These are phyloP conservation scores for Aphidoletes aphidimyza DNA, from an alignment of 2,888 invertebrate genomes.

Conservation along the genomic window DNA sequence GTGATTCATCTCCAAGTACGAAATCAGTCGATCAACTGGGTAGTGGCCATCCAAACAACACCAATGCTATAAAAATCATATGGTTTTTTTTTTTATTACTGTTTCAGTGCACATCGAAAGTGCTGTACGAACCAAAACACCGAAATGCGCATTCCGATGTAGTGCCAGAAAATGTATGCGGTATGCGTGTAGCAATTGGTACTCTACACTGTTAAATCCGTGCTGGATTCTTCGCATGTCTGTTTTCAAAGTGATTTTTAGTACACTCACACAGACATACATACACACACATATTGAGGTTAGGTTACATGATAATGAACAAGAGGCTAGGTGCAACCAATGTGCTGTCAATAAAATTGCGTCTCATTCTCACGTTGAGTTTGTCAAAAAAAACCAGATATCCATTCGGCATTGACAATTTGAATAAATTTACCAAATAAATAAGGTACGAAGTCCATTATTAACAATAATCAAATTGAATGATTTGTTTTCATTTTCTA, in stretches of 20 bases:
- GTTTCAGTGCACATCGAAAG: neutral
- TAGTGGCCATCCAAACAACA: neutral
- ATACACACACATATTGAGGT: neutral
- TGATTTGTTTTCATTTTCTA: neutral
- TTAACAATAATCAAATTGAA: neutral
- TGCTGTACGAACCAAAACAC: neutral
- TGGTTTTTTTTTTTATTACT: neutral
- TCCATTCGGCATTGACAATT: neutral
- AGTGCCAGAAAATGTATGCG: neutral
- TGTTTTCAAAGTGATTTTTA: neutral
- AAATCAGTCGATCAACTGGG: neutral
- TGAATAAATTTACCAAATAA: neutral
- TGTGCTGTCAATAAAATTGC: slow-evolving; percentile 3
- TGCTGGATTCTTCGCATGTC: neutral
- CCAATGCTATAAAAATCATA: neutral
- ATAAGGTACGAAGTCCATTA: neutral
- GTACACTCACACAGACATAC: neutral
- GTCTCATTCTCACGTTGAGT: slow-evolving; percentile 11
- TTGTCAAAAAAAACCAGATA: neutral
- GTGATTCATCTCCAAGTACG: neutral
- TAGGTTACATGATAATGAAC: neutral
- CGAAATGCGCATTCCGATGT: neutral
- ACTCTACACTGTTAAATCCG: slow-evolving; percentile 35
- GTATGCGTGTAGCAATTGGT: neutral
- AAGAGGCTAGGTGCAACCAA: neutral